Percentiles rank a stretch among this genome's conserved stretches.
phyloP scores from a whole-genome alignment of 2,113 vertebrate species.

The Chloropsis hardwickii region DNA sequence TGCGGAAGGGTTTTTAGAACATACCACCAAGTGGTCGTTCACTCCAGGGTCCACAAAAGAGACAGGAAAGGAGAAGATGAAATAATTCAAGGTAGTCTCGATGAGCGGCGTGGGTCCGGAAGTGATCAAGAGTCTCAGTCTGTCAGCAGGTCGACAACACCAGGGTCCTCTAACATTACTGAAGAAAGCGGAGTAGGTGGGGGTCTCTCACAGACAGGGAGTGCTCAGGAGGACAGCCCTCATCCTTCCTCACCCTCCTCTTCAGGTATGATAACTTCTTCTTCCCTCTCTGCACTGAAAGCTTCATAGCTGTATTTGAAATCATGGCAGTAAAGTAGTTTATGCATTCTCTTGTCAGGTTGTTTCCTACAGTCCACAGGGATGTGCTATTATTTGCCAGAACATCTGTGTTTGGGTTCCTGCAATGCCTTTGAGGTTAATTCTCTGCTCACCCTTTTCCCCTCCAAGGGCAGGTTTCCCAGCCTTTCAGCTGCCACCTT shows the following conservation, averaged over 20 bases:
- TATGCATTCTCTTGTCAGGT: conserved; percentile 1
- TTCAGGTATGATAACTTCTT: conserved; percentile 84
- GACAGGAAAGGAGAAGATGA: conserved; percentile 88
- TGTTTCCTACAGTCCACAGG: neutral
- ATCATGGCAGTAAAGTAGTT: neutral
- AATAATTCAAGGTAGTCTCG: conserved; percentile 79
- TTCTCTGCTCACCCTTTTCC: neutral
- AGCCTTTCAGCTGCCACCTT: neutral
- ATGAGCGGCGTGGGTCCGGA: conserved; percentile 93
- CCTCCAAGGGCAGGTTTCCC: neutral
- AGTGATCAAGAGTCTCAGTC: conserved; percentile 98
- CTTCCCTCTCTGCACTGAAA: neutral
- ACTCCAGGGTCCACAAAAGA: conserved; percentile 93
- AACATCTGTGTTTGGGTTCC: conserved; percentile 31
- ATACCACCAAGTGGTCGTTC: conserved; percentile 98
- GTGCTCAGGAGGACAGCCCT: conserved; percentile 96
- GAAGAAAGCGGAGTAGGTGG: conserved; percentile 94
- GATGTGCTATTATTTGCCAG: neutral
- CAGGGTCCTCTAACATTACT: conserved; percentile 94
- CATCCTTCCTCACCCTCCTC: conserved; percentile 95
- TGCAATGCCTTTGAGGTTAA: neutral
- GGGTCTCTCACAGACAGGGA: conserved; percentile 93
- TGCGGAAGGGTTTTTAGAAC: conserved; percentile 96
- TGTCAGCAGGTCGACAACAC: conserved; percentile 95
- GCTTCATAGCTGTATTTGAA: neutral